Conservation (phyloP, 1,140 invertebrate species). For the Mya arenaria region DNA sequence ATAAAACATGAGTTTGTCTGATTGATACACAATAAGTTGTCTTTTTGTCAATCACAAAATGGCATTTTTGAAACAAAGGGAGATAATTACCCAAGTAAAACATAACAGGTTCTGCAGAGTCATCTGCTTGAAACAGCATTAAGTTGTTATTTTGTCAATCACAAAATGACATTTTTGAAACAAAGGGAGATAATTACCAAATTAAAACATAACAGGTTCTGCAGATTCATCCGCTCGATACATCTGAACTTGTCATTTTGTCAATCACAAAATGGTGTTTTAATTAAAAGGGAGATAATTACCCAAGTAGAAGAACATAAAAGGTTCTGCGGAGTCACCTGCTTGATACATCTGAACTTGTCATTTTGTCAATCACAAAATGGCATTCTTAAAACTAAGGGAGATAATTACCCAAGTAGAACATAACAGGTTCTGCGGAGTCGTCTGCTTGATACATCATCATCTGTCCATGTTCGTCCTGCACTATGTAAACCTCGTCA, state of each 20-base stretch:
- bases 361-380: no score
- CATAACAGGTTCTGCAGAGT: conserved; percentile 57
- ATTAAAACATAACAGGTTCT: conserved; percentile 61
- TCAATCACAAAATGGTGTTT: no score
- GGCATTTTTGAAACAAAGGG: no score
- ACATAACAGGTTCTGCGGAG: conserved; percentile 60
- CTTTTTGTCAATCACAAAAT: no score
- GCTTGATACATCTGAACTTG: conserved; percentile 47
- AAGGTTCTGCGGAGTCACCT: no score
- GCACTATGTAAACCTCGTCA: conserved; percentile 71
- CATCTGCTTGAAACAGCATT: conserved; percentile 57
- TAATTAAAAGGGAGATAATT: no score
- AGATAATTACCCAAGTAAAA: conserved; percentile 54
- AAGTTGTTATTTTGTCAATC: no score
- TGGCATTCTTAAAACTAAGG: no score
- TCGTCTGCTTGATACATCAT: conserved; percentile 62
- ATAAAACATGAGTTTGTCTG: no score
- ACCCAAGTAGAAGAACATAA: no score
- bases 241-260: conserved; percentile 54
- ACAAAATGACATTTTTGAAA: no score
- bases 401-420: conserved; percentile 59
- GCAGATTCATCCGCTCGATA: conserved; percentile 51
- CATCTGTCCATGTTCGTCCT: conserved; percentile 64
- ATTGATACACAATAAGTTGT: conserved; percentile 49
- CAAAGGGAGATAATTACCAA: no score